phyloP scores from a whole-genome alignment of 2,113 vertebrate genomes.

The Dascyllus trimaculatus region DNA sequence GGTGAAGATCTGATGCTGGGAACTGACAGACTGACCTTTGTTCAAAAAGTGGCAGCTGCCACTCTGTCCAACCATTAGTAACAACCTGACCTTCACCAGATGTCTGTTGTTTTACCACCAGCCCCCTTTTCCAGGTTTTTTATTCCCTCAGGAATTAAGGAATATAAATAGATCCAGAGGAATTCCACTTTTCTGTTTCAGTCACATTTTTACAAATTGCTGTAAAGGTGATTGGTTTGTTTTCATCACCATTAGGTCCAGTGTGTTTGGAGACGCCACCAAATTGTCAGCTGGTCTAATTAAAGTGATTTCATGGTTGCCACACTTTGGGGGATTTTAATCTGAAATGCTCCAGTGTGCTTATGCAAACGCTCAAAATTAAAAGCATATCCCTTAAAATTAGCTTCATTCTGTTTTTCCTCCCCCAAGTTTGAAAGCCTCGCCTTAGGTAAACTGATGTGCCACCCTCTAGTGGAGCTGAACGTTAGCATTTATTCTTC shows the following conservation, averaged over 20 bases:
- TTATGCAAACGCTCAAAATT: constrained; percentile 78
- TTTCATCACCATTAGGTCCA: constrained; percentile 56
- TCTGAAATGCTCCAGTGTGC: constrained; percentile 79
- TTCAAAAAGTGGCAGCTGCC: constrained; percentile 73
- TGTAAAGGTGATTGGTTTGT: constrained; percentile 56
- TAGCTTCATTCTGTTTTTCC: constrained; percentile 64
- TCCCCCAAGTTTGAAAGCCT: constrained; percentile 70
- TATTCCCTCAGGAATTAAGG: not conserved
- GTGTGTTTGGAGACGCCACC: constrained; percentile 56
- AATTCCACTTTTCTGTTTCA: not conserved
- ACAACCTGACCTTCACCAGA: constrained; percentile 73
- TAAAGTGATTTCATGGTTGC: constrained; percentile 82
- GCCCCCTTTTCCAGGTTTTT: constrained; percentile 9
- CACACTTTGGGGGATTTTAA: constrained; percentile 73
- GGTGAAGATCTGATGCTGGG: constrained; percentile 44
- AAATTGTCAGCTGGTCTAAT: constrained; percentile 75
- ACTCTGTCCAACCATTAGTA: constrained; percentile 59
- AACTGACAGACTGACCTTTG: constrained; percentile 76
- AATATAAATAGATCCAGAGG: no score
- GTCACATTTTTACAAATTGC: not conserved
- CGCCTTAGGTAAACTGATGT: constrained; percentile 79
- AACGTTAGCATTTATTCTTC: constrained; percentile 80
- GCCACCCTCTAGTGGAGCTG: constrained; percentile 79
- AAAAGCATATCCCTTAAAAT: constrained; percentile 82
- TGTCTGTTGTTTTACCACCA: constrained; percentile 38